These are phyloP conservation scores for Ardeotis arabs DNA, from an alignment of 2,113 vertebrate species.

Conservation along the genomic window DNA sequence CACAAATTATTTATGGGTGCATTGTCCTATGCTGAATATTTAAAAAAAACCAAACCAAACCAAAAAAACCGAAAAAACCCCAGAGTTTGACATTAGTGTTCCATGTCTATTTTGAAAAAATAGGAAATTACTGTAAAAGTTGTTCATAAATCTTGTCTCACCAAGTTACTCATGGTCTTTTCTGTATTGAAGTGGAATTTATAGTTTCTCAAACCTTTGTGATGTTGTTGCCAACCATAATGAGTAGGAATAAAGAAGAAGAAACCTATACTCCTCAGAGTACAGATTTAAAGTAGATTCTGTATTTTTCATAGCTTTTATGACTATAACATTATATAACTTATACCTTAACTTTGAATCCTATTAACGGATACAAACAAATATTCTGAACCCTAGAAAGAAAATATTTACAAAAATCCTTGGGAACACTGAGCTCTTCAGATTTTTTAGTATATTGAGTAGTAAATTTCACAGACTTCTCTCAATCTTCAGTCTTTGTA, in stretches of 20 bases:
- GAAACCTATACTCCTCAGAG: background rate
- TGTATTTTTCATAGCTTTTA: background rate
- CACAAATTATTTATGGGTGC: background rate
- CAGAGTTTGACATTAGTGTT: background rate
- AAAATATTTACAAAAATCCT: background rate
- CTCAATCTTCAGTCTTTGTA: background rate
- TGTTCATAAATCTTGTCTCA: background rate
- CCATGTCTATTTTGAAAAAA: background rate
- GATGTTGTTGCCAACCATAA: background rate
- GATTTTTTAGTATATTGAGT: background rate
- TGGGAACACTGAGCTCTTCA: background rate
- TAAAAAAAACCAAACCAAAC: background rate
- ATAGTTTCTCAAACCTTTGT: background rate
- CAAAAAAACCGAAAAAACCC: no score
- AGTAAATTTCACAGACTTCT: background rate
- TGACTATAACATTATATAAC: background rate
- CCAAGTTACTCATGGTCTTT: background rate
- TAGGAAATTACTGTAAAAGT: background rate
- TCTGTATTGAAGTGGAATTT: background rate
- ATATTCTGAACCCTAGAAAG: background rate
- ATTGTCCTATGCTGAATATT: background rate
- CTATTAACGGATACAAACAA: background rate
- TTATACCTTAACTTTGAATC: background rate
- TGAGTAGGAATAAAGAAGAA: background rate
- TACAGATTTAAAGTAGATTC: background rate